A percentile compares a stretch with the other conserved stretches of the same genome.
Evolutionary conservation across 2,797 vertebrate species (phyloP).

Genomic region (Gorsachius magnificus): DNA sequence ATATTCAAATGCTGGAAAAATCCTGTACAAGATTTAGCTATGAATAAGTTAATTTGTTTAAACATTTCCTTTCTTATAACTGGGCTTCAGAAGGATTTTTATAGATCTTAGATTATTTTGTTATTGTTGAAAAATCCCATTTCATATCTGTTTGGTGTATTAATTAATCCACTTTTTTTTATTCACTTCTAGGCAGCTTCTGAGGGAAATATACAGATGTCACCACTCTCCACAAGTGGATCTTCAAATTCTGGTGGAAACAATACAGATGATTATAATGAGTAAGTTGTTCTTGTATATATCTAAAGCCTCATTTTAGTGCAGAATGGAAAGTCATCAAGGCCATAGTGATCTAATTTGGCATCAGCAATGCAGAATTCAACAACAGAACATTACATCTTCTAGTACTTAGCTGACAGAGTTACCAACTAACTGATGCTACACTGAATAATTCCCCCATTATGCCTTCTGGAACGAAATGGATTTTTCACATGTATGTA

Average conservation of each 20-base stretch:
- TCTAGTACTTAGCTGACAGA: background rate
- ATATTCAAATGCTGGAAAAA: background rate
- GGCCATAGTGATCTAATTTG: background rate
- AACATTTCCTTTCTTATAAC: background rate
- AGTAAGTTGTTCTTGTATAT: slow-evolving; percentile 72
- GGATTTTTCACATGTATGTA: background rate
- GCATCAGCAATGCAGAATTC: background rate
- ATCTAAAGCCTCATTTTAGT: background rate
- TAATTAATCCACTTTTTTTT: background rate
- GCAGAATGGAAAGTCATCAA: background rate
- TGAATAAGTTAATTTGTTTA: background rate
- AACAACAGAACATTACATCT: background rate
- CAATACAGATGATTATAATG: slow-evolving; percentile 83
- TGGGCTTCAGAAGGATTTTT: background rate
- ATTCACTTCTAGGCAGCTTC: slow-evolving; percentile 84
- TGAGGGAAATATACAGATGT: slow-evolving; percentile 90
- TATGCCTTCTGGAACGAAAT: background rate
- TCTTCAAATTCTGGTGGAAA: slow-evolving; percentile 74
- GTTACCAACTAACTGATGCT: background rate
- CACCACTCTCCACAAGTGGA: slow-evolving; percentile 72
- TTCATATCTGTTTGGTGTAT: background rate
- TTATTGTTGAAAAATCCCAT: background rate
- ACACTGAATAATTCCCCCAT: background rate
- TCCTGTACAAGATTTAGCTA: background rate
- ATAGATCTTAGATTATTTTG: background rate